Evolutionary conservation across 2,113 vertebrate species (phyloP), one percentile per base, ranked within the genome.

Genomic region (Caranx ignobilis): DNA sequence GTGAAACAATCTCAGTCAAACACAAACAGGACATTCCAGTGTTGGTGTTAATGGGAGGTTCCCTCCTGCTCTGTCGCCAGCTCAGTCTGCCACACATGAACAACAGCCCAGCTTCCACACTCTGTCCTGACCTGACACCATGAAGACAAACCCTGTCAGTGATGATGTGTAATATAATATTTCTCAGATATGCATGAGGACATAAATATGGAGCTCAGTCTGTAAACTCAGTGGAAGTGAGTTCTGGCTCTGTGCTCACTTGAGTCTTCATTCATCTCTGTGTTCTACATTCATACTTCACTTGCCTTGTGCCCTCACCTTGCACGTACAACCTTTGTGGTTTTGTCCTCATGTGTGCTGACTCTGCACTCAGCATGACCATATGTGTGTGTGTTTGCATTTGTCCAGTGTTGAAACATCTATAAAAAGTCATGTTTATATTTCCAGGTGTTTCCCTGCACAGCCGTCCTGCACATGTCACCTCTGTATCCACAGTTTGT

Each of bases 1-100:
- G 45, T 35, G 55, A 79, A 47, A 26, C 26, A 19, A 35, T 8
- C n/a, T 39, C 1, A 2, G 60, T 12, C 62, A 32, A 63, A 73
- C 56, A 81, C 62, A 87, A 91, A 85, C 85, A 88, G 86, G 81
- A 87, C 50, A 77, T 88, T 77, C 63, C 72, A 34, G 13, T 71
- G 62, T 47, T 5, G 41, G 47, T 56, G 83, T 73, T 79, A 7
- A 45, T 75, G 68, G 75, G 70, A 73, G 26, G n/a, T 39, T 64
- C 61, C 50, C 15, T 71, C 71, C 60, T 69, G 45, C 48, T 34
- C 60, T 47, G 62, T 63, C 50, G 2, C 64, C 80, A 43, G 2
- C 66, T 26, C 66, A 12, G 70, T 65, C 52, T 39, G 48, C 39
- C 39, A n/a, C 74, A 37, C 35, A 66, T 61, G 79, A 61, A 81